Evolutionary conservation across 1,140 invertebrate species (phyloP).

Genomic region (Sweltsa coloradensis): DNA sequence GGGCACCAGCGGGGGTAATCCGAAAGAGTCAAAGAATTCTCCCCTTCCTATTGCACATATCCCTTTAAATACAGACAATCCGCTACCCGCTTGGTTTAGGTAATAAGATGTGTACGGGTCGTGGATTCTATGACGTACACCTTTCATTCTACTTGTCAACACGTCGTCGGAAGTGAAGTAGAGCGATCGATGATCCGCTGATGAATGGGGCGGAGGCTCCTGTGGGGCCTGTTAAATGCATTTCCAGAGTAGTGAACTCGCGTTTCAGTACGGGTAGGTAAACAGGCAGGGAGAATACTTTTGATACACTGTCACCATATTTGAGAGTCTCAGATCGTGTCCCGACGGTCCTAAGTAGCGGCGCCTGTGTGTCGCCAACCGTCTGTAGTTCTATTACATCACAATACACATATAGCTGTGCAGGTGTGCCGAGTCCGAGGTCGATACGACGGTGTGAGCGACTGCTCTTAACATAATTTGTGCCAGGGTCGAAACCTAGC

Average conservation of each 20-base stretch:
- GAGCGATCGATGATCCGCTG: not conserved
- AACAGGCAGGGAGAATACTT: not conserved
- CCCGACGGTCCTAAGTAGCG: not conserved
- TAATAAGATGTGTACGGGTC: too few relatives aligned
- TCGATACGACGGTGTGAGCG: not conserved
- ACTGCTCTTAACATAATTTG: not conserved
- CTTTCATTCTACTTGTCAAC: too few relatives aligned
- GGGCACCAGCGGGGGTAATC: too few relatives aligned
- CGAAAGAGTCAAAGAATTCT: too few relatives aligned
- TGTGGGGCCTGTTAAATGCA: not conserved
- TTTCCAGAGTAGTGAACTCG: not conserved
- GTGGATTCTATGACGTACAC: too few relatives aligned
- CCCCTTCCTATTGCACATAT: too few relatives aligned
- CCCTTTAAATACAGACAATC: too few relatives aligned
- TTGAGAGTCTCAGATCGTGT: not conserved
- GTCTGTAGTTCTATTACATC: not conserved
- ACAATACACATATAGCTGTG: not conserved
- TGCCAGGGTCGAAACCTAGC: not conserved
- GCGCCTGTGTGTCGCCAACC: not conserved
- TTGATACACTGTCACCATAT: not conserved
- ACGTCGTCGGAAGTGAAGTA: not conserved
- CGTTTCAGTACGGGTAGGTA: not conserved
- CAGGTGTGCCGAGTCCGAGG: not conserved
- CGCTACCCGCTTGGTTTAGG: too few relatives aligned
- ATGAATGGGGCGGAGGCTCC: not conserved